Evolutionary conservation across 2,797 vertebrate genomes (phyloP).

Genomic region (Megaceryle alcyon): DNA sequence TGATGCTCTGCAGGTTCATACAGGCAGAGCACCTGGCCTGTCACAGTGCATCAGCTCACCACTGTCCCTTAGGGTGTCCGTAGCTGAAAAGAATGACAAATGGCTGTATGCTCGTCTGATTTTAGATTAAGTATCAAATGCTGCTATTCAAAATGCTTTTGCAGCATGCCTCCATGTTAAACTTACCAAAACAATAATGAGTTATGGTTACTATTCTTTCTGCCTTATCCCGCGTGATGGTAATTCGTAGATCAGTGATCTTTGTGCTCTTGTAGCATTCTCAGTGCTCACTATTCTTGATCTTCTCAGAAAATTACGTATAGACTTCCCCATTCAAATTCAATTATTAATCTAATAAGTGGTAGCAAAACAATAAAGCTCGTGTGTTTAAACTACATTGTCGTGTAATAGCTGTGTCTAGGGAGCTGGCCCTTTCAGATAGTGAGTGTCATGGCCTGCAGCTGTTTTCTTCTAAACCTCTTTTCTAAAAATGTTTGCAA

Average conservation of each 20-base stretch:
- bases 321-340: neutral
- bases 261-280: neutral
- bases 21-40: neutral
- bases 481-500: neutral
- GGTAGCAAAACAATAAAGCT: slow-evolving; percentile 1
- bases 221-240: rapidly evolving
- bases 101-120: neutral
- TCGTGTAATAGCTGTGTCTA: neutral
- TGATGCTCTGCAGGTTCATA: neutral
- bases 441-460: neutral
- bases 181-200: neutral
- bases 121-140: neutral
- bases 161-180: neutral
- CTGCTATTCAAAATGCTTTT: neutral
- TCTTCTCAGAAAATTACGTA: neutral
- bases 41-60: neutral
- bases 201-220: neutral
- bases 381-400: neutral
- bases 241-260: neutral
- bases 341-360: slow-evolving; percentile 28
- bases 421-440: neutral
- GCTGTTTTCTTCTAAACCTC: neutral
- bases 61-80: rapidly evolving
- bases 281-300: neutral
- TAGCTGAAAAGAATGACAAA: neutral